phyloP scores from a whole-genome alignment of 2,113 vertebrate species.

The Heptranchias perlo region DNA sequence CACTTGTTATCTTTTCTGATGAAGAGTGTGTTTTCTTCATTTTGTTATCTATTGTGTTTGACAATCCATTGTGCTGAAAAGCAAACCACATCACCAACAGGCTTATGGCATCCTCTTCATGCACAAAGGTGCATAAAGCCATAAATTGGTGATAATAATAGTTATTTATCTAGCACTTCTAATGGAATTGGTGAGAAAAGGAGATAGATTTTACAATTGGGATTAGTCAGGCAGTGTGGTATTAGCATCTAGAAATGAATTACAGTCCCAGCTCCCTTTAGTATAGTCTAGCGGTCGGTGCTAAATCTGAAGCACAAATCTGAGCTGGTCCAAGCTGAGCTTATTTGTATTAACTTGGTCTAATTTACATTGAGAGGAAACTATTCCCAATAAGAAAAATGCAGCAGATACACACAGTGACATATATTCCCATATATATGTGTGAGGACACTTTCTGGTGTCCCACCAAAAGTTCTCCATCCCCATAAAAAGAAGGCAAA shows the following conservation, averaged over 20 bases:
- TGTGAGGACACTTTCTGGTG: no score
- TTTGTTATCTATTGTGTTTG: not conserved
- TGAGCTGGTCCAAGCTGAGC: not conserved
- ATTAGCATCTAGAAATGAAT: not conserved
- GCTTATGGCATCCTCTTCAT: not conserved
- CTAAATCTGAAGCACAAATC: not conserved
- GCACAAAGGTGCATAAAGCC: not conserved
- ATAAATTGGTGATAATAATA: not conserved
- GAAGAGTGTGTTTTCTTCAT: not conserved
- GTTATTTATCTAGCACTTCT: not conserved
- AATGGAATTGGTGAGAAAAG: not conserved
- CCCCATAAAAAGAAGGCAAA: no score
- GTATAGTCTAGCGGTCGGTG: not conserved
- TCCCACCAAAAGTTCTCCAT: no score
- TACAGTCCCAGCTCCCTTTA: not conserved
- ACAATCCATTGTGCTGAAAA: not conserved
- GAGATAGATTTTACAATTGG: not conserved
- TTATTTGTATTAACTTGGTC: not conserved
- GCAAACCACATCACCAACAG: not conserved
- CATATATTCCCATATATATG: no score
- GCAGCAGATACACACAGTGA: not conserved
- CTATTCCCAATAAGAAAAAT: not conserved
- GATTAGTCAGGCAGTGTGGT: not conserved
- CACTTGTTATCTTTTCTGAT: not conserved
- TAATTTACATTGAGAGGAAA: not conserved